These are phyloP conservation scores for Falco peregrinus DNA, from an alignment of 2,797 vertebrate species.

Conservation along the genomic window DNA sequence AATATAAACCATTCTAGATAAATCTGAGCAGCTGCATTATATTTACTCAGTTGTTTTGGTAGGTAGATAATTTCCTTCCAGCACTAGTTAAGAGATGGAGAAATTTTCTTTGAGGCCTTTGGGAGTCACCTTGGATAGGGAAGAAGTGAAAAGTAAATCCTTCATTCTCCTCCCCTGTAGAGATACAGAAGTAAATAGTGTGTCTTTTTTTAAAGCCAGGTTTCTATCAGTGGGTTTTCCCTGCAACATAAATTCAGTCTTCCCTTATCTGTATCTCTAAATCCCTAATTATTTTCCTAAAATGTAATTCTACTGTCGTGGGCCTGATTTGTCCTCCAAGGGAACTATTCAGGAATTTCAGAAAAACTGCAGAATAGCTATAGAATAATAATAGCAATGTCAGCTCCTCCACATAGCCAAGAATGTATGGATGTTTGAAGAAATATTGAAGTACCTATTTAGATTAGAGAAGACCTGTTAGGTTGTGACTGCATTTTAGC, in stretches of 20 bases:
- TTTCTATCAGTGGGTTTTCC: background rate
- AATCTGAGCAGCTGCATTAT: background rate
- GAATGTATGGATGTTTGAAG: background rate
- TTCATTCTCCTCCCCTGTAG: background rate
- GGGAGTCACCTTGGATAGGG: background rate
- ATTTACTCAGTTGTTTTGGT: background rate
- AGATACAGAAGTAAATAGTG: background rate
- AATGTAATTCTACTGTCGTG: background rate
- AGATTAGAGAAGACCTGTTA: background rate
- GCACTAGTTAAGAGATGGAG: background rate
- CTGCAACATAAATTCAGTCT: background rate
- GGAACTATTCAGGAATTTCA: background rate
- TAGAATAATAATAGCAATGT: background rate
- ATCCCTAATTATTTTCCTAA: background rate
- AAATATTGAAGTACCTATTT: background rate
- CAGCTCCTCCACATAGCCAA: background rate
- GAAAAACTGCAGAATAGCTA: background rate
- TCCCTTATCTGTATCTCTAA: conserved; percentile 2
- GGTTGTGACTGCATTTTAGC: background rate
- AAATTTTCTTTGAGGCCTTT: background rate
- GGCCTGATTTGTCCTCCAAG: background rate
- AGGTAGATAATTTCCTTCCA: background rate
- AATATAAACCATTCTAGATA: background rate
- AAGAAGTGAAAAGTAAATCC: background rate
- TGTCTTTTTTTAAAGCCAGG: background rate